Base-by-base conservation (phyloP, 2,797 vertebrate genomes). In the Semaprochilodus insignis region DNA sequence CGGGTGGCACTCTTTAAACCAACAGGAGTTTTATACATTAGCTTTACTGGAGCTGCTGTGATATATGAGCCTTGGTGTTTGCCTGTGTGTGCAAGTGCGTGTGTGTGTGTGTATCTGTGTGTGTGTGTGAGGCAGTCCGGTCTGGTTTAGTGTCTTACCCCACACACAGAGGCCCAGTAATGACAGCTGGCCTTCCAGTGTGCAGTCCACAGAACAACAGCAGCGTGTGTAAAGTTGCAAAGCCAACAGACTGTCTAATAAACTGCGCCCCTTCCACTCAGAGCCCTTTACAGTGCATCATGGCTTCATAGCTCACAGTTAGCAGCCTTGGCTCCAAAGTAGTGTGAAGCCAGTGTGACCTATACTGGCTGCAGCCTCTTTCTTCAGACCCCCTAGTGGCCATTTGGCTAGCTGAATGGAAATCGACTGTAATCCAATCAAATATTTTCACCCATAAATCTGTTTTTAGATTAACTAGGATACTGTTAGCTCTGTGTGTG, bases 21-120 rank as follows among this genome's bases (percentile, higher is more conserved):
- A 81, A 83, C 71, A 86, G 83, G n/a, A 81, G 81, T 70, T 82
- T 82, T 75, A 77, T 25, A 71, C 63, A 70, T 86, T 80, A 73
- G 73, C 77, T 54, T 27, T 48, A 14, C 75, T 59, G 69, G 75
- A 67, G 83, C 73, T 84, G 44, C 63, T 77, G 15, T 83, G 79
- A 86, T 83, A 72, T 77, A 86, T 84, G 77, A 27, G 80, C 25
- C 40, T 51, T 16, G 60, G 65, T 85, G 77, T 78, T 31, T 81
- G 57, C 51, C 63, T 79, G 77, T 48, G 55, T 10, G 77, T 36
- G 48, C 54, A 65, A 70, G 67, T 65, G 19, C 69, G 73, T 80
- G 73, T 75, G 19, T 78, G 36, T 78, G 62, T 79, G 78, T 31
- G 62, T 1, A n/a, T n/a, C n/a, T n/a, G n/a, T n/a, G 40, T 75